Evolutionary conservation across 1,140 invertebrate genomes (phyloP).

Genomic region (Lepidurus couesii): DNA sequence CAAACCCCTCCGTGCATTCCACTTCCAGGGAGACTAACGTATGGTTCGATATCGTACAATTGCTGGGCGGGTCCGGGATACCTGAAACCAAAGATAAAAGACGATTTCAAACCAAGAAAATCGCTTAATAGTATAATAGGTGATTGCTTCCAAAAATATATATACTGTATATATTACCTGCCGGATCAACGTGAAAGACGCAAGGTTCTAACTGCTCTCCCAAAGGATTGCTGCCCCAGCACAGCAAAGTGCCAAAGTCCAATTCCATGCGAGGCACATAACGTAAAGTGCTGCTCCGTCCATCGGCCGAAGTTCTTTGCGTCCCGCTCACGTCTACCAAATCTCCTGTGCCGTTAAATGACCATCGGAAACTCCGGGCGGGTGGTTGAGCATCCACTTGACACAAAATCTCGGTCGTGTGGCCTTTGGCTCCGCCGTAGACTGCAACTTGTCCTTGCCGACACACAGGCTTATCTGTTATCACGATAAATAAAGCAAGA

Average conservation of each 20-base stretch:
- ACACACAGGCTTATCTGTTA: slow-evolving; percentile 59
- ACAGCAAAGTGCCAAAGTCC: slow-evolving; percentile 45
- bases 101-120: background rate
- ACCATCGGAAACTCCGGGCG: slow-evolving; percentile 38
- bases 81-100: slow-evolving; percentile 35
- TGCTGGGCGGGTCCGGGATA: slow-evolving; percentile 63
- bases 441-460: slow-evolving; percentile 58
- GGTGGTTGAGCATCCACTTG: slow-evolving; percentile 39
- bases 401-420: slow-evolving; percentile 36
- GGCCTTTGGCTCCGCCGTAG: slow-evolving; percentile 34
- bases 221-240: slow-evolving; percentile 44
- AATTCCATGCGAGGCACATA: slow-evolving; percentile 41
- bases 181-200: slow-evolving; percentile 43
- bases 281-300: slow-evolving; percentile 40
- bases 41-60: slow-evolving; percentile 67
- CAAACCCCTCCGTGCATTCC: slow-evolving; percentile 66
- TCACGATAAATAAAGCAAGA: background rate
- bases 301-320: slow-evolving; percentile 37
- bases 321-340: slow-evolving; percentile 34
- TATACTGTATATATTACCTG: too few relatives aligned
- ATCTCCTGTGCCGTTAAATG: slow-evolving; percentile 38
- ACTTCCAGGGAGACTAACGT: slow-evolving; percentile 68
- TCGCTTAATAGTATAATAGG: background rate
- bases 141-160: background rate
- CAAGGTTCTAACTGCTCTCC: slow-evolving; percentile 43